Evolutionary conservation across 1,140 invertebrate species (phyloP), one percentile per base, ranked within the genome.

Genomic region (Parapsyche elsis): DNA sequence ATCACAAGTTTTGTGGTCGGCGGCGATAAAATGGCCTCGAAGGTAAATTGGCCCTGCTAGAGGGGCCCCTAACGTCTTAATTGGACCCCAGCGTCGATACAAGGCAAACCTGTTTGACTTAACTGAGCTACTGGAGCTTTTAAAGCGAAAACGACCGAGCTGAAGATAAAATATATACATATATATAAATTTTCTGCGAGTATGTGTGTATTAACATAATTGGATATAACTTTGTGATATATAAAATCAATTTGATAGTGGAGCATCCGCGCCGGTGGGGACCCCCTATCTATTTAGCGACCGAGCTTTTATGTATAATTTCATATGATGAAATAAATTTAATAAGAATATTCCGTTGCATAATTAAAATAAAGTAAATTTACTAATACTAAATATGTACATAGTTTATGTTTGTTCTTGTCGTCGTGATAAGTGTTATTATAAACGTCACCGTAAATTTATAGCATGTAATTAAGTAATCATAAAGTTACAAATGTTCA

Each of bases 31-130:
- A 49, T 64, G 75, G 75, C 75, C 75, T 64, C 75, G 30, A 26
- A 64, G 75, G 75, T 77, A 77, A 77, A 77, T 77, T 77, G 75
- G 75, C 75, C 70, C 64, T 30, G 53, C 57, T 64, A 64, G 75
- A 57, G 75, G 75, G 75, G 57, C 75, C 73, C 75, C 75, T 64
- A 77, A 77, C 75, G 75, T 77, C 75, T 77, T 77, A 77, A 77
- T 77, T 77, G 75, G 75, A 77, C 75, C 75, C 75, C 75, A 44
- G 53, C 75, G 75, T 61, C 75, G 75, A 76, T 77, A 75, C 71
- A 24, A 23, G 71, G n/a, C 75, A 64, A 77, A 77, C 75, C 75
- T 64, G 75, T 77, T 59, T 59, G 57, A 46, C 16, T 26, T 12
- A 67, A 19, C 64, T 19, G 19, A 57, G 45, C 71, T 49, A 46